These are phyloP conservation scores for Alosa sapidissima DNA, from an alignment of 2,797 vertebrate species.

Conservation along the genomic window DNA sequence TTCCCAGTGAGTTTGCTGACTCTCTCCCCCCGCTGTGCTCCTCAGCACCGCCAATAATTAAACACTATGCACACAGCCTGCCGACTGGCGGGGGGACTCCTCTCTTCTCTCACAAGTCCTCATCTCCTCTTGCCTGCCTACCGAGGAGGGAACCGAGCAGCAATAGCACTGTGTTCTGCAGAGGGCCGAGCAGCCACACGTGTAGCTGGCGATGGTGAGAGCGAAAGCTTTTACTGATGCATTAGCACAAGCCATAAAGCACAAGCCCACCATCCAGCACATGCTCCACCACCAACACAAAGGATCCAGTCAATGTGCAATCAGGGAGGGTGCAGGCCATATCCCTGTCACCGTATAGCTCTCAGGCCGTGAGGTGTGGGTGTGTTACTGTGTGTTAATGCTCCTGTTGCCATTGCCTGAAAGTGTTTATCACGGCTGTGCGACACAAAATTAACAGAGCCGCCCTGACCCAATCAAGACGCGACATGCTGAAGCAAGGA, in stretches of 20 bases:
- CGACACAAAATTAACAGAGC: background rate
- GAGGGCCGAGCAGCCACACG: background rate
- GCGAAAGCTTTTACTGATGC: background rate
- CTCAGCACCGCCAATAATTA: slow-evolving; percentile 58
- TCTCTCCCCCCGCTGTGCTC: slow-evolving; percentile 56
- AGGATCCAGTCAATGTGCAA: slow-evolving; percentile 14
- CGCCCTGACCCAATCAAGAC: background rate
- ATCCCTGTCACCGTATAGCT: background rate
- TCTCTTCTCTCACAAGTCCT: slow-evolving; percentile 8
- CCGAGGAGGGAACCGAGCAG: background rate
- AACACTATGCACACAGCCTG: slow-evolving; percentile 58
- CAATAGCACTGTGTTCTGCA: background rate
- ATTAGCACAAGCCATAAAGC: slow-evolving; percentile 19
- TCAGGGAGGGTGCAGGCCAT: background rate
- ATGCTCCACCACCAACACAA: background rate
- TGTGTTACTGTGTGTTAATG: background rate
- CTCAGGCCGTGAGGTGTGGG: background rate
- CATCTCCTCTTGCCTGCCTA: background rate
- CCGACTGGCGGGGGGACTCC: slow-evolving; percentile 50
- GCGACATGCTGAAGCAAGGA: slow-evolving; percentile 1
- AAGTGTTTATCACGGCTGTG: background rate
- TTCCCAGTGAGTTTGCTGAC: slow-evolving; percentile 50
- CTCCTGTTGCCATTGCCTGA: background rate
- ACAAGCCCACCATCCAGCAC: background rate
- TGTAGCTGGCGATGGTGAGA: background rate